Conservation (phyloP, 2,888 invertebrate genomes). For the Troilus luridus region DNA sequence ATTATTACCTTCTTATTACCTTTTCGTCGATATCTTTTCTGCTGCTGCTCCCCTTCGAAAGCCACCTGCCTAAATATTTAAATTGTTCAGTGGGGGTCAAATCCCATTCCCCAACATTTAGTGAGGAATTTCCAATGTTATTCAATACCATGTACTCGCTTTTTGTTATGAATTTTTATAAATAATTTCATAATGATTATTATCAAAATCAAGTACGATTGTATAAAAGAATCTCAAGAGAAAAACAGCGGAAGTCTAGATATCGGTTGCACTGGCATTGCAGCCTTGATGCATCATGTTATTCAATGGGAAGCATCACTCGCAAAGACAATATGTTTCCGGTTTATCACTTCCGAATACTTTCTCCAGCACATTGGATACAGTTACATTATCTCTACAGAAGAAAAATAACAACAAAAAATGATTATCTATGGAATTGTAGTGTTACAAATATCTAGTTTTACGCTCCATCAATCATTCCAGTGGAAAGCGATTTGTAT, state of each 20-base stretch:
- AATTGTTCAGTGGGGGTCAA: too few relatives aligned
- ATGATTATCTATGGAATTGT: neutral
- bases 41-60: too few relatives aligned
- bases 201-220: neutral
- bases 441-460: neutral
- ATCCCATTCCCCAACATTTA: too few relatives aligned
- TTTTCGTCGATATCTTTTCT: too few relatives aligned
- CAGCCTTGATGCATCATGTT: neutral
- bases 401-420: neutral
- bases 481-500: neutral
- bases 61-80: too few relatives aligned
- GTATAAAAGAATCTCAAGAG: neutral
- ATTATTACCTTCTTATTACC: too few relatives aligned
- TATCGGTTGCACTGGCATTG: neutral
- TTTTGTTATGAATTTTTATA: too few relatives aligned
- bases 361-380: neutral
- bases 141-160: too few relatives aligned
- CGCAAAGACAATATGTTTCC: conserved; percentile 16
- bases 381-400: neutral
- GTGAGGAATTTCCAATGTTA: too few relatives aligned
- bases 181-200: too few relatives aligned
- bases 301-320: conserved; percentile 16
- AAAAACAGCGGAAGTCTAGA: neutral
- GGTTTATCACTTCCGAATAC: neutral
- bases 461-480: neutral